Evolutionary conservation across 2,888 invertebrate genomes (phyloP), one percentile per base, ranked within the genome.

Genomic region (Megalurothrips usitatus): DNA sequence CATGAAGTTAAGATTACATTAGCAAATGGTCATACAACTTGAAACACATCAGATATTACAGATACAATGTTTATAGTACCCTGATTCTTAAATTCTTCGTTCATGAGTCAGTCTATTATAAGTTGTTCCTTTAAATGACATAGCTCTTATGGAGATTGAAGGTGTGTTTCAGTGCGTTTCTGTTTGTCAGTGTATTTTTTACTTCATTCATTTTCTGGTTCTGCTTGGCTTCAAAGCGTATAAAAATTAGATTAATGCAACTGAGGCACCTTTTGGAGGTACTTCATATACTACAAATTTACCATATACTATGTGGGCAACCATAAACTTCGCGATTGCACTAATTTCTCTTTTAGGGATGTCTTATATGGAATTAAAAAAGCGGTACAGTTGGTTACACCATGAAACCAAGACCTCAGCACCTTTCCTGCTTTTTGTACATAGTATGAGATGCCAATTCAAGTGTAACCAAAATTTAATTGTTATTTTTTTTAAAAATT

Each of bases 301-400:
- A 43, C 34, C 6, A 43, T 43, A 43, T 4, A 43, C 34, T 43
- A 43, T 43, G 6, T 43, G 34, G 34, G 34, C 34, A 6, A 43
- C 34, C 34, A 43, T 43, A 43, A 43, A 43, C 34, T 43, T 43
- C 34, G 34, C 34, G 34, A 43, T 43, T 43, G 34, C 34, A 43
- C 34, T 43, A 43, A 43, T 43, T 43, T 43, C 6, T 43, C 34
- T 43, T 43, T 43, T 43, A 43, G 34, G 34, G 34, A 43, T 43
- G 34, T 43, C 58, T 19, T 58, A 17, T 58, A 2, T 23, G 68
- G 68, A 63, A 23, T 68, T 68, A 10, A 9, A 19, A 19, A 10
- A 26, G n/a, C 23, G 68, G 68, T 68, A 68, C 68, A 68, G 68
- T 68, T 68, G 68, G 68, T 68, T 68, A 68, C 23, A 23, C 68